These are phyloP conservation scores for Sapayoa aenigma DNA, from an alignment of 2,113 vertebrate genomes.

Conservation along the genomic window DNA sequence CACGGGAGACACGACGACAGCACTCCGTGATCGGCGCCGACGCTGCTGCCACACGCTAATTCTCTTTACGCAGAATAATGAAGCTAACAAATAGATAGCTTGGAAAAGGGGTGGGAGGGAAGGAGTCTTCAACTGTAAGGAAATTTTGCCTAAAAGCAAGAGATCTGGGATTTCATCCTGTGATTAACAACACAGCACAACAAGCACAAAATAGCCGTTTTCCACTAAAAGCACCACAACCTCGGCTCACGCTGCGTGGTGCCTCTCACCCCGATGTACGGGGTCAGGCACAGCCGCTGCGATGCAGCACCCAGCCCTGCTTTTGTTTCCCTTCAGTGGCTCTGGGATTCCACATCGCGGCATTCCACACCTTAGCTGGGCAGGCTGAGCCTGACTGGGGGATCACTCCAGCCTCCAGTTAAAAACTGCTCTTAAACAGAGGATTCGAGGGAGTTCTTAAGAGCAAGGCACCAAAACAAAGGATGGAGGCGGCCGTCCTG, in stretches of 20 bases:
- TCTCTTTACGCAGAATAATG: rapidly evolving
- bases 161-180: background rate
- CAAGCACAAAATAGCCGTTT: background rate
- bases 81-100: background rate
- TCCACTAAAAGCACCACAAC: background rate
- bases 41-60: rapidly evolving
- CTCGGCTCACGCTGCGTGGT: background rate
- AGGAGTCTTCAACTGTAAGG: background rate
- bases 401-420: background rate
- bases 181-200: background rate
- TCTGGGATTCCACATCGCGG: background rate
- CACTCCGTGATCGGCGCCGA: rapidly evolving
- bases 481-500: background rate
- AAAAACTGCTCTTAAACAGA: background rate
- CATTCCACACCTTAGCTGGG: background rate
- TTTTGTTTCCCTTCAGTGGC: slow-evolving; percentile 4
- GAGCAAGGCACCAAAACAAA: background rate
- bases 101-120: background rate
- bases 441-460: background rate
- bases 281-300: background rate
- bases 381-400: background rate
- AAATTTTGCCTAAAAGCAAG: background rate
- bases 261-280: background rate
- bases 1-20: rapidly evolving
- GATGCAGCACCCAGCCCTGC: background rate